Conservation (phyloP, 2,113 vertebrate species). For the Circaetus gallicus region DNA sequence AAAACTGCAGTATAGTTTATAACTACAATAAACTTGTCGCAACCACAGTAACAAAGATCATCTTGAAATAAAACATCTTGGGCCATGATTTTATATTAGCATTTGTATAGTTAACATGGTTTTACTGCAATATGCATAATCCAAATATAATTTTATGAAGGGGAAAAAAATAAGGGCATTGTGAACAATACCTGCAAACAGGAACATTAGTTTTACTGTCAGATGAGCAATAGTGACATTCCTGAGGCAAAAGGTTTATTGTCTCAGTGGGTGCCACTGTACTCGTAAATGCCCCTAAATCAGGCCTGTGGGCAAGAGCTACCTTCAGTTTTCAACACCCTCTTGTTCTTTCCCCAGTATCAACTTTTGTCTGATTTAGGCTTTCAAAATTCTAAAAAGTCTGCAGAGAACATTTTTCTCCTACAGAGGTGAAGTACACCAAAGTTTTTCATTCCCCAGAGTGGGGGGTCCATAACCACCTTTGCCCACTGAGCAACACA, state of each 20-base stretch:
- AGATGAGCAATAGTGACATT: neutral
- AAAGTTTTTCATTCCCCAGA: neutral
- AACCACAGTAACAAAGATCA: neutral
- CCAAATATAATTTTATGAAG: conserved; percentile 23
- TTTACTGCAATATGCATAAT: conserved; percentile 10
- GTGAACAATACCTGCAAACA: neutral
- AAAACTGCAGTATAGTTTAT: conserved; percentile 18
- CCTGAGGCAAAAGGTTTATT: neutral
- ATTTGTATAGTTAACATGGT: neutral
- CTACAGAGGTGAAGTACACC: neutral
- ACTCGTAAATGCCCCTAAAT: neutral
- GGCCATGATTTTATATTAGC: neutral
- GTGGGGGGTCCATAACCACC: neutral
- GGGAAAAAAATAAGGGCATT: neutral
- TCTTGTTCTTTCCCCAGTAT: neutral
- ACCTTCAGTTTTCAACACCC: neutral
- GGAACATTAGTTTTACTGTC: neutral
- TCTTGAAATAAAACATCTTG: neutral
- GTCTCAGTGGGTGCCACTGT: neutral
- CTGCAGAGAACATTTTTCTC: neutral
- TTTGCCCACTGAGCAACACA: neutral
- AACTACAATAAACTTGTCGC: conserved; percentile 13
- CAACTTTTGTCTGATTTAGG: neutral
- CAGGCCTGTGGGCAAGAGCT: neutral
- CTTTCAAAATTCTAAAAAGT: neutral